Evolutionary conservation across 1,140 invertebrate species (phyloP).

Genomic region (Aradophagus sp.): DNA sequence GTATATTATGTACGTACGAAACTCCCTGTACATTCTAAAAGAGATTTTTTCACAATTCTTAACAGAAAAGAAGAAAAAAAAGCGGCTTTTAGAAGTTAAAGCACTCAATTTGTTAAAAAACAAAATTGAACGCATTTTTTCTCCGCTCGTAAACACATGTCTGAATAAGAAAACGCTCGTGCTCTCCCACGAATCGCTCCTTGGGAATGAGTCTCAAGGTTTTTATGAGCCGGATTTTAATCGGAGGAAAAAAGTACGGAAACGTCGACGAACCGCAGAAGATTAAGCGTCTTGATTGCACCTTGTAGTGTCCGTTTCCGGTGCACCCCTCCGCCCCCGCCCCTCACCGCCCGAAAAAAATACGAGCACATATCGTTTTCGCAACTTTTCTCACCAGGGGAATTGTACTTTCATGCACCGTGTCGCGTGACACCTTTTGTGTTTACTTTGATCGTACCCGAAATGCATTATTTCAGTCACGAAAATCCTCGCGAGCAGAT

Average conservation of each 20-base stretch:
- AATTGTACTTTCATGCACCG: conserved; percentile 48
- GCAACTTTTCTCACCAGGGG: conserved; percentile 45
- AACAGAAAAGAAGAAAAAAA: too few species aligned
- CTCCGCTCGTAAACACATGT: conserved; percentile 28
- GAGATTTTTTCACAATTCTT: too few species aligned
- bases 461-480: conserved; percentile 55
- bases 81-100: background rate
- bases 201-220: conserved; percentile 56
- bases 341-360: conserved; percentile 24
- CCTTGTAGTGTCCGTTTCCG: conserved; percentile 52
- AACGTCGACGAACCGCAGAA: conserved; percentile 51
- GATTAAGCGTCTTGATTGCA: conserved; percentile 53
- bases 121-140: conserved; percentile 9
- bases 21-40: too few species aligned
- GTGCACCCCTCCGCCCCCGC: too few species aligned
- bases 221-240: conserved; percentile 60
- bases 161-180: conserved; percentile 37
- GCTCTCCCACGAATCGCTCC: conserved; percentile 47
- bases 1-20: too few species aligned
- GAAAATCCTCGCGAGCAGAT: conserved; percentile 30
- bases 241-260: conserved; percentile 59
- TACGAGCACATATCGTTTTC: conserved; percentile 36
- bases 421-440: conserved; percentile 56
- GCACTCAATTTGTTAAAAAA: conserved; percentile 3
- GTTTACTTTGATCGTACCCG: conserved; percentile 48